phyloP scores from a whole-genome alignment of 2,888 invertebrate genomes.

The Mactromeris polynyma region DNA sequence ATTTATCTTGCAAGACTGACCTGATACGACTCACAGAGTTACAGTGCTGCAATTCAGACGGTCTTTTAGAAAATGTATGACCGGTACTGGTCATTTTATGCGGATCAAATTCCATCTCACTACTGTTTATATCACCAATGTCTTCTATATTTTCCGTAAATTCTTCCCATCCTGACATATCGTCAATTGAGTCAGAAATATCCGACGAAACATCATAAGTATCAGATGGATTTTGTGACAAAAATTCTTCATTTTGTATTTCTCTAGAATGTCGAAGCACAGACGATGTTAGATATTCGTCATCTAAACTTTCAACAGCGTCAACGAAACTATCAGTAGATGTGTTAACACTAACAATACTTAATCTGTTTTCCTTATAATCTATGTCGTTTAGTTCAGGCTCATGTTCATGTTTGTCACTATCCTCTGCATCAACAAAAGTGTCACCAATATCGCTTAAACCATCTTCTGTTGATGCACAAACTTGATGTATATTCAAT shows the following conservation, averaged over 20 bases:
- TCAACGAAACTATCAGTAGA: constrained; percentile 69
- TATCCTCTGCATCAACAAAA: constrained; percentile 41
- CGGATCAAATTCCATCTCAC: constrained; percentile 23
- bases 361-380: background rate
- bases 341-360: background rate
- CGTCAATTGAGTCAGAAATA: constrained; percentile 39
- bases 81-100: background rate
- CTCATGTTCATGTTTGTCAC: background rate
- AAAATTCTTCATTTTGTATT: constrained; percentile 53
- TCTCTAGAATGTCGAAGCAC: constrained; percentile 1
- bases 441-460: constrained; percentile 34
- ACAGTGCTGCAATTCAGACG: background rate
- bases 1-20: constrained; percentile 49
- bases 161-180: constrained; percentile 50
- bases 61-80: background rate
- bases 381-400: background rate
- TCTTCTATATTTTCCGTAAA: constrained; percentile 46
- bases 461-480: constrained; percentile 5
- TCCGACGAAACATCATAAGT: constrained; percentile 16
- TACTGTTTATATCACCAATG: constrained; percentile 21
- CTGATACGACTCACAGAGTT: background rate
- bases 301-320: constrained; percentile 62
- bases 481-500: background rate
- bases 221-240: constrained; percentile 54
- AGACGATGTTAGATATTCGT: constrained; percentile 43